These are phyloP conservation scores for Pollimyrus isidori DNA, from an alignment of 2,113 vertebrate genomes.

Conservation along the genomic window DNA sequence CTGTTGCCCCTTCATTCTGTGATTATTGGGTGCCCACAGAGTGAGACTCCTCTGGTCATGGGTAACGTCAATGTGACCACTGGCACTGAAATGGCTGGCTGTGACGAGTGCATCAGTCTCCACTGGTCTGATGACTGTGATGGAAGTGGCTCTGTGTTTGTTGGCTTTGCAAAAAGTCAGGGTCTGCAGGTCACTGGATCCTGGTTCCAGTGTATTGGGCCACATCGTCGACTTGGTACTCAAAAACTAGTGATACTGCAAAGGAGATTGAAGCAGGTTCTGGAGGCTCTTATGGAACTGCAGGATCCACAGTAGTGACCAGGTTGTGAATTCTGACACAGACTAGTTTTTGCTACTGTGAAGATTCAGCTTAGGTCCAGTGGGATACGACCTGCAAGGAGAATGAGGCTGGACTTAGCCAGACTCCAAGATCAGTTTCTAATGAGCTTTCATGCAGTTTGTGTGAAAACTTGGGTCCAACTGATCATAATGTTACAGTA, in stretches of 20 bases:
- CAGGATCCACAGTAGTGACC: background rate
- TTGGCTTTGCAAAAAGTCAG: background rate
- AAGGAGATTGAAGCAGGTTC: background rate
- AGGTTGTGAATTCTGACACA: background rate
- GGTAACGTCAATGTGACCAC: background rate
- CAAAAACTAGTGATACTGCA: background rate
- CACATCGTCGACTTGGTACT: background rate
- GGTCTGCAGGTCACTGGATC: background rate
- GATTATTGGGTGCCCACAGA: background rate
- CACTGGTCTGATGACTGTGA: background rate
- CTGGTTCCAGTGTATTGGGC: background rate
- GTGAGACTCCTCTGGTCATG: background rate
- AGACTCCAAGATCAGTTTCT: background rate
- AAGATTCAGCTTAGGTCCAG: background rate
- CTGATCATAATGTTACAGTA: background rate
- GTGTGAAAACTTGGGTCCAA: background rate
- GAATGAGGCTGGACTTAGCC: background rate
- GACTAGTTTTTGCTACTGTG: background rate
- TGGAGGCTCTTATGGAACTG: background rate
- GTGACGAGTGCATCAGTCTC: background rate
- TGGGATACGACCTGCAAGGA: background rate
- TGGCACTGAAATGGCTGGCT: background rate
- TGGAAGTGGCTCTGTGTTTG: background rate
- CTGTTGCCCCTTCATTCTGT: background rate
- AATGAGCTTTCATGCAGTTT: background rate